Conservation (phyloP, 37 sponge, comb jelly and placozoan species). For the Halisarca cf. caerulea region DNA sequence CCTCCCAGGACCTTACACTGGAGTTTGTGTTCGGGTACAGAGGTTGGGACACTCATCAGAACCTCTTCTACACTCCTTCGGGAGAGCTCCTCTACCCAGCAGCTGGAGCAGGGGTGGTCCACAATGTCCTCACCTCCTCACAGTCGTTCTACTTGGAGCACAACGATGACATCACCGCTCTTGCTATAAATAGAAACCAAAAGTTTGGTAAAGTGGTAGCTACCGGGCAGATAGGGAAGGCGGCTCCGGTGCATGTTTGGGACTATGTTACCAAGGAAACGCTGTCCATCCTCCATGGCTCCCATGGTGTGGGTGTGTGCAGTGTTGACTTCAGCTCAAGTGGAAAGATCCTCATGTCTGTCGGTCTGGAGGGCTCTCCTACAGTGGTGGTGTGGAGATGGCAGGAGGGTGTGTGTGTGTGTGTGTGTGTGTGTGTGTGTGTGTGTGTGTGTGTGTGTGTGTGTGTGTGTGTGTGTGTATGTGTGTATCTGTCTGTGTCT, state of each 20-base stretch:
- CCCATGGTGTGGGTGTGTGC: constrained; percentile 88
- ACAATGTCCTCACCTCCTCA: constrained; percentile 56
- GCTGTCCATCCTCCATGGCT: constrained; percentile 90
- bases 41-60: constrained; percentile 96
- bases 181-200: constrained; percentile 66
- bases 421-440: neutral
- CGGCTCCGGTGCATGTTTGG: constrained; percentile 91
- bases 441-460: neutral
- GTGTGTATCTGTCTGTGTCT: neutral
- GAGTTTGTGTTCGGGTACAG: constrained; percentile 95
- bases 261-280: constrained; percentile 83
- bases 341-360: constrained; percentile 87
- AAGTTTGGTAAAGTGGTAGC: constrained; percentile 67
- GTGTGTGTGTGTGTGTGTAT: neutral
- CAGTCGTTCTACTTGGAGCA: constrained; percentile 97
- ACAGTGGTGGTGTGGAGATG: constrained; percentile 88
- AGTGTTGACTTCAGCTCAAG: constrained; percentile 89
- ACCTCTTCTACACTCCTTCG: constrained; percentile 65
- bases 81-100: constrained; percentile 87
- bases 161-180: constrained; percentile 93
- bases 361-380: constrained; percentile 87
- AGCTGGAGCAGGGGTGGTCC: constrained; percentile 91
- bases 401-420: constrained; percentile 71
- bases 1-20: constrained; percentile 71
- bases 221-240: constrained; percentile 87